Conservation (phyloP, 1,140 invertebrate species). For the Lethrus apterus region DNA sequence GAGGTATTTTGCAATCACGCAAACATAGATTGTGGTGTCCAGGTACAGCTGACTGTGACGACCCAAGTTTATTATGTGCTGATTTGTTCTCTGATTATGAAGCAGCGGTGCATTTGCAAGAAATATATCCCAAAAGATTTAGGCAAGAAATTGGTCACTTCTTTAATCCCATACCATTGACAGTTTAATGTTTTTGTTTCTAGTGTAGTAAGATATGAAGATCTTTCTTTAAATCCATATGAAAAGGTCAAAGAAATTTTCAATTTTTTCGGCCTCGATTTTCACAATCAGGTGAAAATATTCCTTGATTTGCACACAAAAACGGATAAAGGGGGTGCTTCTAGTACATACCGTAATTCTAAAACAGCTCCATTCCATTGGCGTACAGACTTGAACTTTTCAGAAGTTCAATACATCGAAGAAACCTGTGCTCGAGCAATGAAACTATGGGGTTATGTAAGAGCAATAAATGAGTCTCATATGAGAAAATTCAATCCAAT, state of each 20-base stretch:
- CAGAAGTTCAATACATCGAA: constrained; percentile 60
- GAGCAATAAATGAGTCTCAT: constrained; percentile 46
- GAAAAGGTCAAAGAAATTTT: constrained; percentile 62
- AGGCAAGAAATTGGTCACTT: constrained; percentile 47
- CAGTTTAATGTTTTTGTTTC: constrained; percentile 21
- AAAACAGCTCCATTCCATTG: constrained; percentile 78
- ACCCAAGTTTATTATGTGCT: constrained; percentile 65
- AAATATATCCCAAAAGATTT: constrained; percentile 62
- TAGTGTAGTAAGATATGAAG: constrained; percentile 77
- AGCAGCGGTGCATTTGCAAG: constrained; percentile 58
- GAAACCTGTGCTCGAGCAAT: constrained; percentile 64
- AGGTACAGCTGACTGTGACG: constrained; percentile 70
- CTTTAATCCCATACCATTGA: background rate
- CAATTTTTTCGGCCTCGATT: constrained; percentile 66
- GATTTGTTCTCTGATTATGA: constrained; percentile 78
- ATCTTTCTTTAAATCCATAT: constrained; percentile 70
- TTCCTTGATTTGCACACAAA: constrained; percentile 78
- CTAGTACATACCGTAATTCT: constrained; percentile 75
- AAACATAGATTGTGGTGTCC: constrained; percentile 80
- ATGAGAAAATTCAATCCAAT: constrained; percentile 51
- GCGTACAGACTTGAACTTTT: constrained; percentile 63
- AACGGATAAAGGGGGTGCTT: constrained; percentile 68
- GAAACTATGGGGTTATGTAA: constrained; percentile 71
- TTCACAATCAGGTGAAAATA: constrained; percentile 58
- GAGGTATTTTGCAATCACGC: constrained; percentile 78